Conservation (phyloP, 2,888 invertebrate genomes). For the Microchrysa polita region DNA sequence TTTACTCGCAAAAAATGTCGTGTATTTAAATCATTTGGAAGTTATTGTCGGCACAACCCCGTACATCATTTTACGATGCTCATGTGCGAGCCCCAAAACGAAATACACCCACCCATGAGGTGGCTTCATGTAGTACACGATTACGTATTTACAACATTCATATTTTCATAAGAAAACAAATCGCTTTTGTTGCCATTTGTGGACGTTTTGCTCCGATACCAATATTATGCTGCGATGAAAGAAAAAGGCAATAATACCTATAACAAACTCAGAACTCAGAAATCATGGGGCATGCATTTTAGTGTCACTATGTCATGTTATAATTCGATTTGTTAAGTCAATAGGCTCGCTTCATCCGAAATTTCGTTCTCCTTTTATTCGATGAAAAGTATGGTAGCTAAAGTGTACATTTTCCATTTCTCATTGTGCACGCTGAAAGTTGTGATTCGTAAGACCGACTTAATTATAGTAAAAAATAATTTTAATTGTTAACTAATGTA, state of each 20-base stretch:
- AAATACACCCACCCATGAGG: too few relatives aligned
- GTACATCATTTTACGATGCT: too few relatives aligned
- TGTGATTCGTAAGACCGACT: conserved; percentile 49
- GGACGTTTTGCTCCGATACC: conserved; percentile 20
- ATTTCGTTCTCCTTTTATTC: neutral
- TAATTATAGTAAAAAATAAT: neutral
- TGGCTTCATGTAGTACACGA: too few relatives aligned
- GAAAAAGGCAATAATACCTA: neutral
- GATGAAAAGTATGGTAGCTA: conserved; percentile 45
- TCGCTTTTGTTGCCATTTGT: conserved; percentile 1
- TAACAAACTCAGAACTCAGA: neutral
- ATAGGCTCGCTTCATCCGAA: neutral
- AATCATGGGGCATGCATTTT: conserved; percentile 15
- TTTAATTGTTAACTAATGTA: conserved; percentile 24
- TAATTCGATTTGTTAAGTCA: conserved; percentile 35
- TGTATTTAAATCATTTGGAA: too few relatives aligned
- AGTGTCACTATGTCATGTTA: conserved; percentile 35
- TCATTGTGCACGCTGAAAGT: conserved; percentile 48
- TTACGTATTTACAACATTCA: neutral
- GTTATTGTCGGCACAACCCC: too few relatives aligned
- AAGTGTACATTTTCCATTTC: conserved; percentile 49
- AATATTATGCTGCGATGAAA: conserved; percentile 18
- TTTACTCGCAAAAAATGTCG: too few relatives aligned
- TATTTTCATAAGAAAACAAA: neutral
- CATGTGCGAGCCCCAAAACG: too few relatives aligned